Evolutionary conservation across 2,888 invertebrate genomes (phyloP), one percentile per base, ranked within the genome.

Genomic region (Anthophora plumipes): DNA sequence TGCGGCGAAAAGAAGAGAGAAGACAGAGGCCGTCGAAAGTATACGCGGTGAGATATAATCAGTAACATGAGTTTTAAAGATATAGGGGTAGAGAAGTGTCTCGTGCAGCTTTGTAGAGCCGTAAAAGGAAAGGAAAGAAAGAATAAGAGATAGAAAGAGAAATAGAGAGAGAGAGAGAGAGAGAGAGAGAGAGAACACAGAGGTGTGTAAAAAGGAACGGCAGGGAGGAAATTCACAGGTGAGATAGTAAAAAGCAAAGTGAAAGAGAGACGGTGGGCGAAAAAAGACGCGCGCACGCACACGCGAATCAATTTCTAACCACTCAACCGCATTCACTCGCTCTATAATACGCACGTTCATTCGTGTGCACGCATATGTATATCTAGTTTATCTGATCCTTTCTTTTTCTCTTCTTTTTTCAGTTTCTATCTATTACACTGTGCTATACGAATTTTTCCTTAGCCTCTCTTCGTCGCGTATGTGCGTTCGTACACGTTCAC

Each of bases 61-160:
- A 70, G 46, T 52, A 60, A 55, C 37, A 50, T n/a, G 37, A 82
- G 57, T 77, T 61, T 31, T 4, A 59, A n/a, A 55, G 12, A 52
- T 71, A 79, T 20, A 73, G 12, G 72, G 78, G 70, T 78, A 80
- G 20, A 80, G 55, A 60, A 20, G 25, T 66, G 48, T 55, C 46
- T 54, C 63, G 73, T 66, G 80, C 74, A 73, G 64, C 72, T 60
- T 83, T 68, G 25, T 61, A 46, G 68, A 78, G 67, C 41, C 67
- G 61, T 69, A 63, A 52, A 76, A 72, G 55, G 61, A 14, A n/a
- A n/a, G n/a, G n/a, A n/a, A n/a, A n/a, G n/a, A n/a, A n/a, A n/a
- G n/a, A n/a, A 2, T n/a, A n/a, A n/a, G n/a, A n/a, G n/a, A n/a
- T n/a, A n/a, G n/a, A n/a, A n/a, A n/a, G n/a, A n/a, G n/a, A n/a